These are phyloP conservation scores for Blennius ocellaris DNA, from an alignment of 2,113 vertebrate genomes.

Conservation along the genomic window DNA sequence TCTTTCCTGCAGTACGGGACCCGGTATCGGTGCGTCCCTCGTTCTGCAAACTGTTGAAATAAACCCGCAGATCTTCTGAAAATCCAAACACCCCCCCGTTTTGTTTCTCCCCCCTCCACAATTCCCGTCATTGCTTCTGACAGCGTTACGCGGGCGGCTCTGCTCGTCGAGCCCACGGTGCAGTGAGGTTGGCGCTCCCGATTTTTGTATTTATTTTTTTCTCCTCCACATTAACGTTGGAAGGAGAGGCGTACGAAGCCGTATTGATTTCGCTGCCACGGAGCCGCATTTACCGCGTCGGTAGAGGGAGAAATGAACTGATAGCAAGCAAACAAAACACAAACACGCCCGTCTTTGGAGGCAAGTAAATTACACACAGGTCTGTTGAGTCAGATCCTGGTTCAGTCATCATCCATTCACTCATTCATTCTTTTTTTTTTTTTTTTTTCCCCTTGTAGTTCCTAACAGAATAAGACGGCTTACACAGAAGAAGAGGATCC, in stretches of 20 bases:
- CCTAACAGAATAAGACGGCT: not conserved
- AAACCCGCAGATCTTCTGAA: too few species aligned
- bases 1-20: too few species aligned
- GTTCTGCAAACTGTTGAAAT: conserved; percentile 17
- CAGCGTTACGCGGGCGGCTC: conserved; percentile 35
- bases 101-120: conserved; percentile 49
- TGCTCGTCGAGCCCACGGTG: conserved; percentile 26
- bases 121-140: conserved; percentile 14
- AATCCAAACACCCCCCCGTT: not conserved
- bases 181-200: conserved; percentile 28
- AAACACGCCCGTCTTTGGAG: conserved; percentile 25
- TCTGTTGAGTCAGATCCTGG: conserved; percentile 33
- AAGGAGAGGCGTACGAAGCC: conserved; percentile 36
- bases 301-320: conserved; percentile 74
- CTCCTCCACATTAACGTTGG: conserved; percentile 23
- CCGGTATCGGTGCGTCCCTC: too few species aligned
- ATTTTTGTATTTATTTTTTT: not conserved
- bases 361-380: conserved; percentile 43
- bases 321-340: conserved; percentile 54
- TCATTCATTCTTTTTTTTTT: conserved; percentile 13
- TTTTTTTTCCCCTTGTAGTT: not conserved
- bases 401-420: not conserved
- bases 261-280: conserved; percentile 59
- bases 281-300: conserved; percentile 66
- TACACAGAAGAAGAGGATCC: not conserved